Conservation (phyloP, 2,797 vertebrate genomes). For the Clarias fuscus region DNA sequence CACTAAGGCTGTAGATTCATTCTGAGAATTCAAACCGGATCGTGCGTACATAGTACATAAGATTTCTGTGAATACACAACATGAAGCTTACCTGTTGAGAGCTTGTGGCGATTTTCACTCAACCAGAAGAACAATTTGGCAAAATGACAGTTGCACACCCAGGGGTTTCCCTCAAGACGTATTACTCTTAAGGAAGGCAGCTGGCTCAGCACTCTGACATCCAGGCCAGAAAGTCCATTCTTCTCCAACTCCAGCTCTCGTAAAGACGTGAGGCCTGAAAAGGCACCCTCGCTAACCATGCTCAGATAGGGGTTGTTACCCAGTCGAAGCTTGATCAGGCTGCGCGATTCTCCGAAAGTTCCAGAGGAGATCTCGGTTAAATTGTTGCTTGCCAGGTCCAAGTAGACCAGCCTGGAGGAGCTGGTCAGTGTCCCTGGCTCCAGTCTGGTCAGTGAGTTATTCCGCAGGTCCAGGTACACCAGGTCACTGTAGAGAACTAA, state of each 20-base stretch:
- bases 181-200: slow-evolving; percentile 82
- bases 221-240: slow-evolving; percentile 81
- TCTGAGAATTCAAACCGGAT: neutral
- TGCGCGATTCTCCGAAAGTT: slow-evolving; percentile 82
- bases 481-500: slow-evolving; percentile 90
- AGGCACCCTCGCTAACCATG: slow-evolving; percentile 81
- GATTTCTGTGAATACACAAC: neutral
- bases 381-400: slow-evolving; percentile 91
- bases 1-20: neutral
- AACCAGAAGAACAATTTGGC: slow-evolving; percentile 90
- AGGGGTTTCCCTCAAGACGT: slow-evolving; percentile 90
- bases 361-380: slow-evolving; percentile 84
- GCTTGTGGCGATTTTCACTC: slow-evolving; percentile 84
- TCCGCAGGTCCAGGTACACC: slow-evolving; percentile 89
- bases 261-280: slow-evolving; percentile 81
- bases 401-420: slow-evolving; percentile 84
- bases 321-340: slow-evolving; percentile 84
- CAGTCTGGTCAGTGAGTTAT: slow-evolving; percentile 84
- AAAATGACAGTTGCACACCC: slow-evolving; percentile 90
- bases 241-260: slow-evolving; percentile 87
- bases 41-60: neutral
- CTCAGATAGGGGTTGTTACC: slow-evolving; percentile 84
- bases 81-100: slow-evolving; percentile 80
- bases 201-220: slow-evolving; percentile 76
- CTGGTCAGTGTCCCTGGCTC: slow-evolving; percentile 85